Conservation (phyloP, 2,797 vertebrate species). For the Bucorvus abyssinicus region DNA sequence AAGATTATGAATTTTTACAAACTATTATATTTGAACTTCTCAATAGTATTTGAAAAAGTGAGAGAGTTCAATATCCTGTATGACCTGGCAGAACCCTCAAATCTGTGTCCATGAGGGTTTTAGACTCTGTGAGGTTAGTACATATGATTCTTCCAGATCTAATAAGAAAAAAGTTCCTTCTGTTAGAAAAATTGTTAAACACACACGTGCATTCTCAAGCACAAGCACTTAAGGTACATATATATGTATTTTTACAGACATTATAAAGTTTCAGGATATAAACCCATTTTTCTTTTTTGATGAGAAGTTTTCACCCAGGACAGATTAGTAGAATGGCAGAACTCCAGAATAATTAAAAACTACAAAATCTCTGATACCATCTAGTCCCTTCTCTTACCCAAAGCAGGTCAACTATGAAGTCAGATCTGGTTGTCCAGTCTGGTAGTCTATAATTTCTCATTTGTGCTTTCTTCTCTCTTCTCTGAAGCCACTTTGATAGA, state of each 20-base stretch:
- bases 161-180: not conserved
- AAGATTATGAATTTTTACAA: not conserved
- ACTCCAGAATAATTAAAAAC: not conserved
- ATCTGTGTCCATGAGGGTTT: not conserved
- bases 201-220: not conserved
- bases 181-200: not conserved
- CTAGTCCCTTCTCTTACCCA: not conserved
- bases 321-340: not conserved
- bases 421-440: not conserved
- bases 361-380: not conserved
- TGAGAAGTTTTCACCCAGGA: not conserved
- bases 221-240: not conserved
- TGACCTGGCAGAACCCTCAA: not conserved
- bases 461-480: not conserved
- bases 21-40: not conserved
- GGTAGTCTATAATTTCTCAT: not conserved
- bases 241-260: not conserved
- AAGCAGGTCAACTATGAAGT: not conserved
- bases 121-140: not conserved
- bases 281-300: not conserved
- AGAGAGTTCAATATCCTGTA: not conserved
- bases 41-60: not conserved
- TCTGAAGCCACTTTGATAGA: not conserved
- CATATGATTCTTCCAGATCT: rapidly evolving
- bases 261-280: not conserved